Conservation (phyloP, 1,140 invertebrate genomes). For the Goniozus legneri region DNA sequence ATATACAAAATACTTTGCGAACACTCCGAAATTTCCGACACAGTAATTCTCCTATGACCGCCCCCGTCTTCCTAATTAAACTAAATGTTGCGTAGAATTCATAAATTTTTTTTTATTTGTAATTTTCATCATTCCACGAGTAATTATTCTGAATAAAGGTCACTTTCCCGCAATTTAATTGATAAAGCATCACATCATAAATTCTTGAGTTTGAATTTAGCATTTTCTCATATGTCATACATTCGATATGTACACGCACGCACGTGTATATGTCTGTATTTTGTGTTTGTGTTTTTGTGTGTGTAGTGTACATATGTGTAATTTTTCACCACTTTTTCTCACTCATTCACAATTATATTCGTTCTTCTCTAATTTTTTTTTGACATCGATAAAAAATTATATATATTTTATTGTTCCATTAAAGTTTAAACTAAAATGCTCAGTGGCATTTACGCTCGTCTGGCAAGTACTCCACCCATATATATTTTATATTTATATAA, state of each 20-base stretch:
- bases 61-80: constrained; percentile 26
- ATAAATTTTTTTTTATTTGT: constrained; percentile 13
- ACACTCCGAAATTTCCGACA: constrained; percentile 32
- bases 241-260: not conserved
- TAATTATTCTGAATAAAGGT: constrained; percentile 46
- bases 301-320: too few species aligned
- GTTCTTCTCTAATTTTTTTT: constrained; percentile 32
- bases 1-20: too few species aligned
- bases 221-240: constrained; percentile 16
- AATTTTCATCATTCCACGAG: constrained; percentile 26
- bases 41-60: constrained; percentile 22
- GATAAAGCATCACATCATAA: constrained; percentile 47
- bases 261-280: too few species aligned
- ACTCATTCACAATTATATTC: constrained; percentile 22
- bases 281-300: too few species aligned
- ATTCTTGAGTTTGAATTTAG: constrained; percentile 36
- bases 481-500: constrained; percentile 23
- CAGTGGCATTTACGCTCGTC: constrained; percentile 15
- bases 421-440: constrained; percentile 37
- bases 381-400: constrained; percentile 49
- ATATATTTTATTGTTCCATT: constrained; percentile 39
- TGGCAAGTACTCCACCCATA: constrained; percentile 22
- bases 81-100: constrained; percentile 27
- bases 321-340: constrained; percentile 21
- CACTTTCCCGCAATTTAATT: constrained; percentile 48